These are phyloP conservation scores for Drosophila murphyi DNA, from an alignment of 1,140 invertebrate genomes.

Conservation along the genomic window DNA sequence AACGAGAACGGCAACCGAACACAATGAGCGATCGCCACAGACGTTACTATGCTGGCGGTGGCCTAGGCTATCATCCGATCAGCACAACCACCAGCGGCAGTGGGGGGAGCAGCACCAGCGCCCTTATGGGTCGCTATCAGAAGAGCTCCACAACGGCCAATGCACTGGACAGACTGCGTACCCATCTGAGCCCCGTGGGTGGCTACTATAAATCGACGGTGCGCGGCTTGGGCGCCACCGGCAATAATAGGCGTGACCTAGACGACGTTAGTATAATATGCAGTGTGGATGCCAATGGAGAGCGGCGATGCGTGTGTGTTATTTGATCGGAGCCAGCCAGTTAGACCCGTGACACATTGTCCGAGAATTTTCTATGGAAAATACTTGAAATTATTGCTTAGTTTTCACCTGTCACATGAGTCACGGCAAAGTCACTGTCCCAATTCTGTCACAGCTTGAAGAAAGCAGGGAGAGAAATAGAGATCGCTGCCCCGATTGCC, in stretches of 20 bases:
- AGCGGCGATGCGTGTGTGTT: not conserved
- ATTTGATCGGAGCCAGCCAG: constrained; percentile 6
- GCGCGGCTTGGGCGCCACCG: constrained; percentile 63
- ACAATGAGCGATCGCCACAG: constrained; percentile 80
- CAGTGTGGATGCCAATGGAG: constrained; percentile 44
- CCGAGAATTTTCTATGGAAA: constrained; percentile 15
- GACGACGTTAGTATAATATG: constrained; percentile 79
- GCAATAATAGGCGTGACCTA: constrained; percentile 42
- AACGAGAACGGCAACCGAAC: constrained; percentile 42
- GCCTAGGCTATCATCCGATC: constrained; percentile 48
- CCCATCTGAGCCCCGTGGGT: constrained; percentile 79
- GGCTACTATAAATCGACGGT: constrained; percentile 83
- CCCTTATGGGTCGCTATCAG: constrained; percentile 69
- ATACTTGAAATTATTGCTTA: constrained; percentile 15
- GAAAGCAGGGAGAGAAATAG: not conserved
- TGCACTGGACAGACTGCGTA: constrained; percentile 80
- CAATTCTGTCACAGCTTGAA: constrained; percentile 59
- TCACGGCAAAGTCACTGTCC: constrained; percentile 56
- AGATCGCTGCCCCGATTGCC: constrained; percentile 33
- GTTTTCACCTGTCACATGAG: constrained; percentile 65
- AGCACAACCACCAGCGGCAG: constrained; percentile 32
- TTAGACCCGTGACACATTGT: constrained; percentile 24
- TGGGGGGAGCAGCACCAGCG: constrained; percentile 44
- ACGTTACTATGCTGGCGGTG: constrained; percentile 76
- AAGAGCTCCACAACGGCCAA: constrained; percentile 78